Base-by-base conservation (phyloP, 2,113 vertebrate genomes). In the Xenopus borealis region DNA sequence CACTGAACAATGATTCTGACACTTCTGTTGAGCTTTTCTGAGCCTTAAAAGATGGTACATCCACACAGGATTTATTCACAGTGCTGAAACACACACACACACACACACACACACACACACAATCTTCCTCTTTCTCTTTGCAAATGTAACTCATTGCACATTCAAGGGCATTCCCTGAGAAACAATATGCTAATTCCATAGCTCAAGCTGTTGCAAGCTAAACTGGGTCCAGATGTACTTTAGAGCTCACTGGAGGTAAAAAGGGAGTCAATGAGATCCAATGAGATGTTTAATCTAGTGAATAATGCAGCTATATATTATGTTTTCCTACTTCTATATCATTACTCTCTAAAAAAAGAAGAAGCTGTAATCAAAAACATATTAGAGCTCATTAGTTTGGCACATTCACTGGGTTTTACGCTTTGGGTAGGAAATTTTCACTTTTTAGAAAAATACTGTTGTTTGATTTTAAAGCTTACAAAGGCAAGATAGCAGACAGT, bases 121-220 rank as follows among this genome's bases (percentile, higher is more conserved):
- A 84, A 63, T 79, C 23, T 27, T 78, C 33, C 33, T 13, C 67
- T 27, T 67, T 68, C 55, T 63, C 50, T 64, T 53, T 71, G 57
- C 62, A 50, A 72, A 84, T 89, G 85, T 87, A 77, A 78, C 83
- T 91, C 90, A 93, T 12, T 19, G 80, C 83, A 81, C 44, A 82
- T 83, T 92, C 89, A 94, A 95, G 89, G 92, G 88, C 91, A 90
- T 88, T 90, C 86, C 89, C 85, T 69, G 72, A 89, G 87, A 92
- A 89, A 88, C 81, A 82, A 64, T 85, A 90, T 86, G 86, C 82
- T 91, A 92, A 93, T 90, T 86, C 71, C 62, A 3, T 7, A 57
- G 83, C 83, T 87, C 72, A 52, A 83, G 84, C 78, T 86, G 85
- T 83, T 77, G 80, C 79, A 74, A 72, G 78, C 80, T 83, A 83